phyloP scores from a whole-genome alignment of 1,140 invertebrate species.

The Aphaenogaster ashmeadi region DNA sequence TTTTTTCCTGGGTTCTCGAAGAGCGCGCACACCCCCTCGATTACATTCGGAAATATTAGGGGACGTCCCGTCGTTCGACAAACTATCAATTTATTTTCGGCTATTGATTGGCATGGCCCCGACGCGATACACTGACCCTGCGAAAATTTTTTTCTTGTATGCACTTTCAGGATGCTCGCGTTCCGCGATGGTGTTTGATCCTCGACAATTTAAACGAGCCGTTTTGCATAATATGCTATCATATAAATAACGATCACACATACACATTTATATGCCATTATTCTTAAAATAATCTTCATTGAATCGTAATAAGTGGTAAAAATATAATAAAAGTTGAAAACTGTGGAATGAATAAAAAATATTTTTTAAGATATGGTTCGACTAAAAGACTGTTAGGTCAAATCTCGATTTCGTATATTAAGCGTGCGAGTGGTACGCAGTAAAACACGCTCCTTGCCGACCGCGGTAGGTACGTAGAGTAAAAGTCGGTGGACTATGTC shows the following conservation, averaged over 20 bases:
- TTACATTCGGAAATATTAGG: conserved; percentile 88
- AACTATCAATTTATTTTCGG: conserved; percentile 87
- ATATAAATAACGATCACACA: not conserved
- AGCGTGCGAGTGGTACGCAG: not conserved
- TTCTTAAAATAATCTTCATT: not conserved
- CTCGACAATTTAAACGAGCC: not conserved
- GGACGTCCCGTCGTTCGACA: conserved; percentile 86
- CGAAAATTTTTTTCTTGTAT: conserved; percentile 51
- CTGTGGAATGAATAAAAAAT: not conserved
- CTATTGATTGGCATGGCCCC: conserved; percentile 79
- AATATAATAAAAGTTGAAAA: not conserved
- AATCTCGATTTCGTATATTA: not conserved
- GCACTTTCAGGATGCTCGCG: not conserved
- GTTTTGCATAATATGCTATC: not conserved
- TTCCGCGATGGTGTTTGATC: not conserved
- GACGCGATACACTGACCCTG: conserved; percentile 75
- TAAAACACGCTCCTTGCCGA: conserved; percentile 31
- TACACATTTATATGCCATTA: not conserved
- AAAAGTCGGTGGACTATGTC: conserved; percentile 81
- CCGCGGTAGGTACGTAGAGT: conserved; percentile 25
- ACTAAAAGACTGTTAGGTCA: not conserved
- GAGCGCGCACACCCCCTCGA: conserved; percentile 85
- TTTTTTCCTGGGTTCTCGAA: conserved; percentile 66
- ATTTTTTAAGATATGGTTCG: not conserved
- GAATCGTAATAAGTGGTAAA: not conserved